phyloP scores from a whole-genome alignment of 2,113 vertebrate genomes.

The Odocoileus virginianus region DNA sequence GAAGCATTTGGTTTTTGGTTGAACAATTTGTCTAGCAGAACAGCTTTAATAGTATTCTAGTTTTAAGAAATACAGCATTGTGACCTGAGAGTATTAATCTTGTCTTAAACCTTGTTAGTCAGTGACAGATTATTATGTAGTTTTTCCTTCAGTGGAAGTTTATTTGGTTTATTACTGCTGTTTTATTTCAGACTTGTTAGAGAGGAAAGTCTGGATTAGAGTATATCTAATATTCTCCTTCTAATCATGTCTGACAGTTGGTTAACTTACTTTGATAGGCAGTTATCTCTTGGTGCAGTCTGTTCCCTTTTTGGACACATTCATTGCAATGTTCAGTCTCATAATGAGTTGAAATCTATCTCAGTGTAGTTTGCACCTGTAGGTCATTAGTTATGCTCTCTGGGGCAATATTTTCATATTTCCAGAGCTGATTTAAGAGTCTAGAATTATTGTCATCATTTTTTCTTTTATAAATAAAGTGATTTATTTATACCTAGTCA shows the following conservation, averaged over 20 bases:
- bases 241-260: neutral
- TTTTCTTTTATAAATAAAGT: conserved; percentile 22
- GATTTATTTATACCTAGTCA: neutral
- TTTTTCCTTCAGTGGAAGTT: neutral
- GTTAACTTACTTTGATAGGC: neutral
- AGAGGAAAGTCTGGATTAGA: neutral
- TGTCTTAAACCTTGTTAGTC: neutral
- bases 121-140: neutral
- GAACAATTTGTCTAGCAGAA: neutral
- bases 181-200: conserved; percentile 7
- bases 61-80: neutral
- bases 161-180: neutral
- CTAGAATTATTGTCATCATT: neutral
- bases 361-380: neutral
- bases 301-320: neutral
- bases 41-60: neutral
- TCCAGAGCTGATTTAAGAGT: neutral
- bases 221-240: neutral
- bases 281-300: neutral
- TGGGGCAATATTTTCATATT: neutral
- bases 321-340: neutral
- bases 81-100: neutral
- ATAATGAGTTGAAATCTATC: neutral
- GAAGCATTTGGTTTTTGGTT: neutral
- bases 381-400: neutral